Evolutionary conservation across 2,113 vertebrate genomes (phyloP).

Genomic region (Tragelaphus scriptus): DNA sequence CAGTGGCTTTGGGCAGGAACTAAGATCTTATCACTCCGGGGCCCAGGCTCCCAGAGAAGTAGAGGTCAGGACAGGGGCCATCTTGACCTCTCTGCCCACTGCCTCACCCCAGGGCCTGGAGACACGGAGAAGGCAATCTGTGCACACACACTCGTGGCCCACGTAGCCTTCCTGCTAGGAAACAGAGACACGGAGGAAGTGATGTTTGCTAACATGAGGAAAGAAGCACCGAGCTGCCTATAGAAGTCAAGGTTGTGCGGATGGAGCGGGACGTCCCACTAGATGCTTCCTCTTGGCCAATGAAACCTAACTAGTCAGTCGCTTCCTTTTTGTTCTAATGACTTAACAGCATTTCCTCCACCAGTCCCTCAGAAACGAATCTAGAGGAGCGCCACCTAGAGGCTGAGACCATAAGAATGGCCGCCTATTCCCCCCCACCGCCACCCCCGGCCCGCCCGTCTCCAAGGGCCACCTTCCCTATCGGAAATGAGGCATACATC

Average conservation of each 20-base stretch:
- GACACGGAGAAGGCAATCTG: background rate
- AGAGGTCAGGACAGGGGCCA: background rate
- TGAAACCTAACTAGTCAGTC: background rate
- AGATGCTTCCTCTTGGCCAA: background rate
- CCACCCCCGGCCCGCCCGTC: no score
- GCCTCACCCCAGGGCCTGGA: background rate
- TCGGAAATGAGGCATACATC: background rate
- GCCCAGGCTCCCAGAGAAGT: background rate
- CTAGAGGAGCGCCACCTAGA: slow-evolving; percentile 47
- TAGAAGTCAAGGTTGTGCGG: background rate
- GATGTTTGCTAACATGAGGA: background rate
- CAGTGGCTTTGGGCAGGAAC: background rate
- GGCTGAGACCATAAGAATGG: background rate
- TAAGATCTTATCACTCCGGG: background rate
- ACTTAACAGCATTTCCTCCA: background rate
- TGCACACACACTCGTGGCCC: no score
- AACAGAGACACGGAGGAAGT: background rate
- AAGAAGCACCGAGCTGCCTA: background rate
- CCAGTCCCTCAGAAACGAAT: background rate
- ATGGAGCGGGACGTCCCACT: background rate
- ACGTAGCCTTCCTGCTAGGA: background rate
- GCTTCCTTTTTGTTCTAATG: slow-evolving; percentile 17
- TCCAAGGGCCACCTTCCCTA: background rate
- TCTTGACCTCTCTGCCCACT: background rate
- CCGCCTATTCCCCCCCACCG: background rate